A percentile compares a stretch with the other conserved stretches of the same genome.
phyloP scores from a whole-genome alignment of 2,797 vertebrate species.

The Oryzias sinensis region DNA sequence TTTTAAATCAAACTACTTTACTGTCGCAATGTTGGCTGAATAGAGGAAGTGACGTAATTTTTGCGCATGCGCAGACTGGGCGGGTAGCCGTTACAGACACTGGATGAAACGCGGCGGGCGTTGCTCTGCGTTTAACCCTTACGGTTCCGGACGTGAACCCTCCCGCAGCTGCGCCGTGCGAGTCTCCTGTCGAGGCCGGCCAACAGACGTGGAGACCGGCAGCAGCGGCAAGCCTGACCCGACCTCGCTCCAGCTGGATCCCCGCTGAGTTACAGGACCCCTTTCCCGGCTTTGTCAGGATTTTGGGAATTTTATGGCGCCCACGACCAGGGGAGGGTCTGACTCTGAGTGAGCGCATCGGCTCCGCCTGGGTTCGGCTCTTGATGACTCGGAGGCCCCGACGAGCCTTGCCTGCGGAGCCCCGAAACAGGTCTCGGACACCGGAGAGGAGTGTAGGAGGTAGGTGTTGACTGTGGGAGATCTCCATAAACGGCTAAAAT shows the following conservation, averaged over 20 bases:
- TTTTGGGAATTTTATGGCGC: constrained; percentile 2
- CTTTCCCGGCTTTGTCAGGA: neutral
- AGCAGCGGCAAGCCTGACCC: constrained; percentile 12
- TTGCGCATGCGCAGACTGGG: no score
- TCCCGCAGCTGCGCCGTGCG: constrained; percentile 34
- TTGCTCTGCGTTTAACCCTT: constrained; percentile 7
- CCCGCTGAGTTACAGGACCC: constrained; percentile 4
- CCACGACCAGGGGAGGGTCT: neutral
- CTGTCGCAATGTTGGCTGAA: no score
- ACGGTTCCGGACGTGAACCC: constrained; percentile 4
- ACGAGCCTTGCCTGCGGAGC: constrained; percentile 47
- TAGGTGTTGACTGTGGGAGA: constrained; percentile 29
- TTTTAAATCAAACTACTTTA: no score
- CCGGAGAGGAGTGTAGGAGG: constrained; percentile 54
- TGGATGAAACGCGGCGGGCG: no score
- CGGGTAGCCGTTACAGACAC: no score
- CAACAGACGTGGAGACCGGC: constrained; percentile 38
- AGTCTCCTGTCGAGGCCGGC: constrained; percentile 28
- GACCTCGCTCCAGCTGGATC: constrained; percentile 4
- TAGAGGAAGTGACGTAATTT: no score
- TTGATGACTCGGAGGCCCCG: constrained; percentile 59
- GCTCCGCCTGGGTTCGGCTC: constrained; percentile 8
- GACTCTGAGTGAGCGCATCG: neutral
- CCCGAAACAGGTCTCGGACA: constrained; percentile 50
- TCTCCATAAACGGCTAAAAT: no score